phyloP scores from a whole-genome alignment of 1,140 invertebrate genomes.

The Pemphigus obesinymphae region DNA sequence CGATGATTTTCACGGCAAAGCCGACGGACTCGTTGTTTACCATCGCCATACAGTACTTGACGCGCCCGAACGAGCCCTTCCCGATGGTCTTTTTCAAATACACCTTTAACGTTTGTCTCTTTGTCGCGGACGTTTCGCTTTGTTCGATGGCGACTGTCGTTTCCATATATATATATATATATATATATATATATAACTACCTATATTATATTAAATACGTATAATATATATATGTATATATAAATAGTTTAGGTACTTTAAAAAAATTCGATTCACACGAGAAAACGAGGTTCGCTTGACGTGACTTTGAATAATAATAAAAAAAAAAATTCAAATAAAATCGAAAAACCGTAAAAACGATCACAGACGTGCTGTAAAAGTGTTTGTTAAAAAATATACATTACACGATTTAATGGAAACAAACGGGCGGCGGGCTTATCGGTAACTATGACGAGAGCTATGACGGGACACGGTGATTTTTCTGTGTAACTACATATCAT shows the following conservation, averaged over 20 bases:
- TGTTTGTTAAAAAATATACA: background rate
- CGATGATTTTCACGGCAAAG: slow-evolving; percentile 16
- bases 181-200: too few species aligned
- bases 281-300: too few species aligned
- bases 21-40: background rate
- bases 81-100: slow-evolving; percentile 1
- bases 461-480: too few species aligned
- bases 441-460: background rate
- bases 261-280: too few species aligned
- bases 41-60: background rate
- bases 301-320: background rate
- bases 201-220: too few species aligned
- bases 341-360: too few species aligned
- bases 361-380: background rate
- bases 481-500: background rate
- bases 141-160: background rate
- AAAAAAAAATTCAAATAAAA: background rate
- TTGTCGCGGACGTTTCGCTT: background rate
- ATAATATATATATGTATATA: too few species aligned
- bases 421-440: too few species aligned
- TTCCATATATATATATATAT: too few species aligned
- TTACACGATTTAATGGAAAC: background rate
- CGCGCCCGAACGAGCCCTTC: slow-evolving; percentile 23
- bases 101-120: background rate
- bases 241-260: too few species aligned